A percentile compares a stretch with the other conserved stretches of the same genome.
Conservation (phyloP, 2,797 vertebrate species). For the Enteromius radiatus region DNA sequence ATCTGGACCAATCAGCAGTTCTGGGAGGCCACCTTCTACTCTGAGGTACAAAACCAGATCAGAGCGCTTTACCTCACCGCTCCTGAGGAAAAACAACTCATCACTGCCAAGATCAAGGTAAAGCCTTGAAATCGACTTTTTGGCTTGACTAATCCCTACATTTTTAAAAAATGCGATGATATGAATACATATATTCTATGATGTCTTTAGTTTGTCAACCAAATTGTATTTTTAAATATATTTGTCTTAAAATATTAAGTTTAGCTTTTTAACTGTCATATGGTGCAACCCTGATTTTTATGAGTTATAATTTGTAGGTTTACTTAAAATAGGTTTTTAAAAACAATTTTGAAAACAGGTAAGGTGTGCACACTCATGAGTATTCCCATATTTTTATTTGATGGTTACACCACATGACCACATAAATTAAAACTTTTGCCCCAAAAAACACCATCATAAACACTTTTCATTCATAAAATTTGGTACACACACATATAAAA, state of each 20-base stretch:
- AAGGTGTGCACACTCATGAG: neutral
- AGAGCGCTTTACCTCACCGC: conserved; percentile 89
- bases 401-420: neutral
- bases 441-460: neutral
- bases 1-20: conserved; percentile 98
- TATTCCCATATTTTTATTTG: neutral
- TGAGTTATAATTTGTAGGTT: neutral
- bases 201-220: neutral
- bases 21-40: conserved; percentile 98
- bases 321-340: neutral
- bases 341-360: neutral
- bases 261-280: neutral
- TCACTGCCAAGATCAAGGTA: conserved; percentile 83
- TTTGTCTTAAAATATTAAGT: neutral
- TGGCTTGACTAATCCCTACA: neutral
- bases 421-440: neutral
- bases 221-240: neutral
- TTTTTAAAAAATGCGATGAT: neutral
- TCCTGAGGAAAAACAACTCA: conserved; percentile 78
- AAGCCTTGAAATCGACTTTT: neutral
- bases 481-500: neutral
- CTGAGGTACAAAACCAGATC: conserved; percentile 94
- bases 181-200: neutral
- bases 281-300: neutral
- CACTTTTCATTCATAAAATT: neutral